Evolutionary conservation across 2,888 invertebrate genomes (phyloP).

Genomic region (Syritta pipiens): DNA sequence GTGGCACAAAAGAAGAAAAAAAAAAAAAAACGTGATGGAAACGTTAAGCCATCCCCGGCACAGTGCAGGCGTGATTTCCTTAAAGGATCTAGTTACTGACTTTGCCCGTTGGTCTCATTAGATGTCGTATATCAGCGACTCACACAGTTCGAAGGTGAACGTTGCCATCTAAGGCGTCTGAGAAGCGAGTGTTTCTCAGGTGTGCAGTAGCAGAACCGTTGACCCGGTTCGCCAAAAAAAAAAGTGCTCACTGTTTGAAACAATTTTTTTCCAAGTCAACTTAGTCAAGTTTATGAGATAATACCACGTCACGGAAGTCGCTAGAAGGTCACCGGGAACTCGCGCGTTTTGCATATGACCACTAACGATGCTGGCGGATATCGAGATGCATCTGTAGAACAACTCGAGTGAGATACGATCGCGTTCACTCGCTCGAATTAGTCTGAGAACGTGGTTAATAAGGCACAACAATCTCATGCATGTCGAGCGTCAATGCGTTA

Average conservation of each 20-base stretch:
- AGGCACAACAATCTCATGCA: constrained; percentile 56
- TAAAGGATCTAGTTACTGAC: constrained; percentile 10
- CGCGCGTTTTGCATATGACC: constrained; percentile 43
- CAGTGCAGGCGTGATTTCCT: constrained; percentile 20
- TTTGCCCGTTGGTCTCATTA: constrained; percentile 14
- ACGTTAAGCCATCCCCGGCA: too few species aligned
- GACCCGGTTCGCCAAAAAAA: constrained; percentile 39
- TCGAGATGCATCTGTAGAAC: constrained; percentile 4
- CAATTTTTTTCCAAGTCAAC: constrained; percentile 59
- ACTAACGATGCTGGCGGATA: constrained; percentile 41
- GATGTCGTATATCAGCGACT: not conserved
- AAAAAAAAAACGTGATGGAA: too few species aligned
- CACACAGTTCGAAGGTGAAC: constrained; percentile 23
- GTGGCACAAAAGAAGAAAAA: too few species aligned
- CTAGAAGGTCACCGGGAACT: constrained; percentile 35
- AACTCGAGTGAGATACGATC: constrained; percentile 27
- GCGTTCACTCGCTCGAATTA: constrained; percentile 53
- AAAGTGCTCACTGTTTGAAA: constrained; percentile 46
- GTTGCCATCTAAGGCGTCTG: constrained; percentile 19
- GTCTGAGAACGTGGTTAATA: constrained; percentile 64
- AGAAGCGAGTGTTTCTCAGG: constrained; percentile 23
- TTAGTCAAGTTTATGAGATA: constrained; percentile 48
- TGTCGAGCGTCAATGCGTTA: constrained; percentile 46
- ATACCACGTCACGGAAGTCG: constrained; percentile 39
- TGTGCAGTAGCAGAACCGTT: constrained; percentile 26